Conservation (phyloP, 2,797 vertebrate species). For the Enteromius treurensis region DNA sequence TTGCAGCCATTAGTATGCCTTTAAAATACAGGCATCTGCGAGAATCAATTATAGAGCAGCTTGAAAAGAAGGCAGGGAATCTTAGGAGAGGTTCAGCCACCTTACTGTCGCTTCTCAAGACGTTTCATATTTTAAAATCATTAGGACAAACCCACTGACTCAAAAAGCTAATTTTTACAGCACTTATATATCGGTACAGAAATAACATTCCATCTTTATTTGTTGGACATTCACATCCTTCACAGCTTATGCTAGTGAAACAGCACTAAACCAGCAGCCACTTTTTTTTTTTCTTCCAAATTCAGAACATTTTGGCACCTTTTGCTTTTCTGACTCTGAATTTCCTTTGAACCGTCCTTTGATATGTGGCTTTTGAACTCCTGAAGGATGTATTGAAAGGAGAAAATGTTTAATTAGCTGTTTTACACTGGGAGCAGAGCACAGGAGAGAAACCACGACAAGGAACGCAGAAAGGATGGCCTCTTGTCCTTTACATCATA, state of each 20-base stretch:
- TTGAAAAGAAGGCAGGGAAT: conserved; percentile 27
- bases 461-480: conserved; percentile 43
- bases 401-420: conserved; percentile 75
- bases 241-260: not conserved
- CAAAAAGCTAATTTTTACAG: conserved; percentile 14
- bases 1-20: conserved; percentile 7
- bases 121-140: conserved; percentile 21
- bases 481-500: conserved; percentile 62
- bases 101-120: not conserved
- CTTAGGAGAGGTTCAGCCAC: conserved; percentile 6
- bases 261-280: not conserved
- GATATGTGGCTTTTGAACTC: conserved; percentile 76
- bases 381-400: conserved; percentile 75
- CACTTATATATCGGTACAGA: not conserved
- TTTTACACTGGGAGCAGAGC: conserved; percentile 60
- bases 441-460: conserved; percentile 58
- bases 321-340: conserved; percentile 66
- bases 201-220: conserved; percentile 26
- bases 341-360: conserved; percentile 74
- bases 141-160: conserved; percentile 14
- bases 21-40: conserved; percentile 15
- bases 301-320: conserved; percentile 68
- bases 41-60: not conserved
- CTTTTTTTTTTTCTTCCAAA: conserved; percentile 54
- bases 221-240: not conserved